Percentiles rank a stretch among this genome's conserved stretches.
Conservation (phyloP, 2,888 invertebrate genomes). For the Campoplex capitator region DNA sequence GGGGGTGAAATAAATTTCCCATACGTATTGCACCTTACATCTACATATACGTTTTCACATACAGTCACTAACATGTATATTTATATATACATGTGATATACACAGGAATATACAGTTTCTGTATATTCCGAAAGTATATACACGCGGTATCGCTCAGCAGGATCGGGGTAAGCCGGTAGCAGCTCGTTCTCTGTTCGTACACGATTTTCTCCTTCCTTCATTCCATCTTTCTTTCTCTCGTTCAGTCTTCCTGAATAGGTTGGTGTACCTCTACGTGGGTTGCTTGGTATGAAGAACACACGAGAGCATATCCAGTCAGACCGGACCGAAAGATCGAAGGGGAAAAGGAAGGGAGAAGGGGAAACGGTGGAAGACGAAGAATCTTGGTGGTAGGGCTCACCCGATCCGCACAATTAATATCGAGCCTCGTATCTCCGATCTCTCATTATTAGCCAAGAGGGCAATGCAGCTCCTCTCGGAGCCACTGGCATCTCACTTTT, state of each 20-base stretch:
- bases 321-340: conserved; percentile 76
- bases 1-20: conserved; percentile 52
- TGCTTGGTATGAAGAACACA: conserved; percentile 32
- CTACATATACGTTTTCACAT: neutral
- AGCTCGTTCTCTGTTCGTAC: conserved; percentile 69
- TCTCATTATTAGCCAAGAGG: conserved; percentile 83
- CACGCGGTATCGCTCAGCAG: conserved; percentile 76
- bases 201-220: conserved; percentile 29
- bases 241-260: neutral
- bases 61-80: neutral
- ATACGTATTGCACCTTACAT: conserved; percentile 16
- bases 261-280: conserved; percentile 19
- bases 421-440: conserved; percentile 83
- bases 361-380: conserved; percentile 44
- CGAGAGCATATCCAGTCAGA: conserved; percentile 73
- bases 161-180: conserved; percentile 81
- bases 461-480: conserved; percentile 44
- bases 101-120: neutral
- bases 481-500: neutral
- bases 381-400: conserved; percentile 52
- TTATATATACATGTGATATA: neutral
- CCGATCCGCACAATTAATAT: conserved; percentile 84
- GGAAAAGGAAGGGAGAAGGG: conserved; percentile 73
- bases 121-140: conserved; percentile 43
- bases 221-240: neutral